phyloP scores from a whole-genome alignment of 2,888 invertebrate species.

The Parnassius smintheus region DNA sequence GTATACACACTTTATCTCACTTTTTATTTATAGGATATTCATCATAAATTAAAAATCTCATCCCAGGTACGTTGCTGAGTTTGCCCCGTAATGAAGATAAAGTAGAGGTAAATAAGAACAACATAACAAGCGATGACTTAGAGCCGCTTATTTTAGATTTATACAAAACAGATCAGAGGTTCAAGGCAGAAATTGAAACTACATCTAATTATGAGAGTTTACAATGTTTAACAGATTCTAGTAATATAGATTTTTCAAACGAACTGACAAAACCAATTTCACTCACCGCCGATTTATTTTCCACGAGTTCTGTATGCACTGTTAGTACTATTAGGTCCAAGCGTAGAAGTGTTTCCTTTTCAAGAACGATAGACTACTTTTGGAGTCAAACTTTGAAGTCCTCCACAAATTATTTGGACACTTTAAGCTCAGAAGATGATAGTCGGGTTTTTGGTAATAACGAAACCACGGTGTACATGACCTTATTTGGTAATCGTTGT shows the following conservation, averaged over 20 bases:
- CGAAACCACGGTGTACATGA: conserved; percentile 60
- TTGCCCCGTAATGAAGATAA: conserved; percentile 54
- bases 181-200: conserved; percentile 28
- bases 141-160: conserved; percentile 30
- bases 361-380: conserved; percentile 37
- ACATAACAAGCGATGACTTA: conserved; percentile 35
- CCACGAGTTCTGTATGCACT: conserved; percentile 33
- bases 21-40: conserved; percentile 6
- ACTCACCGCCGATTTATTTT: conserved; percentile 18
- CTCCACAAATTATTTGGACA: conserved; percentile 20
- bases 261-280: conserved; percentile 5
- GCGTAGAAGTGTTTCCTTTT: conserved; percentile 42
- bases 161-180: conserved; percentile 24
- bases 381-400: conserved; percentile 31
- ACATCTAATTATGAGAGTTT: conserved; percentile 13
- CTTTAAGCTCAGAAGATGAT: conserved; percentile 6
- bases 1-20: not conserved
- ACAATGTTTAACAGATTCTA: conserved; percentile 12
- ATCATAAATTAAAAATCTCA: conserved; percentile 39
- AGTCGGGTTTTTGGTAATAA: conserved; percentile 41
- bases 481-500: conserved; percentile 48
- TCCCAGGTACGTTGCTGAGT: conserved; percentile 63
- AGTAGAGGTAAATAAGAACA: conserved; percentile 46
- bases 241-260: conserved; percentile 3
- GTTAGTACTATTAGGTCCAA: conserved; percentile 38